phyloP scores from a whole-genome alignment of 2,888 invertebrate species.

The Ophion ventricosus region DNA sequence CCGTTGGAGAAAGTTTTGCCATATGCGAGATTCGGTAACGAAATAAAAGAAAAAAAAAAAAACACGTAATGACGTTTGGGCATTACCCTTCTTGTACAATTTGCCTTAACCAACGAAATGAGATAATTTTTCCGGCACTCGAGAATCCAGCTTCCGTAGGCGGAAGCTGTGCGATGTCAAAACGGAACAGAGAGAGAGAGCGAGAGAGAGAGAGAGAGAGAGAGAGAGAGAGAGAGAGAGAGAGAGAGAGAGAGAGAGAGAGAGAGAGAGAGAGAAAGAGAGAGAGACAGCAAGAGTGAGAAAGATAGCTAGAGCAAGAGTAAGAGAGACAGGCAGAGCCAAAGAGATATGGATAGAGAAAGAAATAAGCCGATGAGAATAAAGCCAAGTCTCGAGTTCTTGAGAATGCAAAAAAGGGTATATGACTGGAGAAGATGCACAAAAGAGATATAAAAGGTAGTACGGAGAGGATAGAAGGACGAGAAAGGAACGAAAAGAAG shows the following conservation, averaged over 20 bases:
- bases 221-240: too few relatives aligned
- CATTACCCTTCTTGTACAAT: constrained; percentile 12
- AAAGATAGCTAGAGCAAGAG: constrained; percentile 22
- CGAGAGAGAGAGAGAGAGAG: too few relatives aligned
- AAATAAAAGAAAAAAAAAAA: constrained; percentile 5
- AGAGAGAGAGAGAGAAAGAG: constrained; percentile 1
- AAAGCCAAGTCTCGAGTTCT: constrained; percentile 34
- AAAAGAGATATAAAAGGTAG: constrained; percentile 18
- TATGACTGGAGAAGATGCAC: constrained; percentile 21
- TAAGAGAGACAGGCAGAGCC: neutral
- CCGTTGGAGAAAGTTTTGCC: too few relatives aligned
- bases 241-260: constrained; percentile 30
- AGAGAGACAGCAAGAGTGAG: constrained; percentile 4
- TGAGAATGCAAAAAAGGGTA: constrained; percentile 42
- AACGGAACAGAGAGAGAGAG: neutral
- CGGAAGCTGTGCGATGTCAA: neutral
- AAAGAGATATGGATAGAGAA: neutral
- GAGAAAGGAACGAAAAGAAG: constrained; percentile 51
- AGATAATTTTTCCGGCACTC: constrained; percentile 38
- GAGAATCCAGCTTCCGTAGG: constrained; percentile 18
- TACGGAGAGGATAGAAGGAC: constrained; percentile 27
- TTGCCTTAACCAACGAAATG: constrained; percentile 11
- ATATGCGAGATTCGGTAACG: constrained; percentile 1
- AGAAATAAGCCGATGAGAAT: constrained; percentile 13
- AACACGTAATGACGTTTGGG: constrained; percentile 23